Base-by-base conservation (phyloP, 2,888 invertebrate genomes). In the Crocallis elinguaria region DNA sequence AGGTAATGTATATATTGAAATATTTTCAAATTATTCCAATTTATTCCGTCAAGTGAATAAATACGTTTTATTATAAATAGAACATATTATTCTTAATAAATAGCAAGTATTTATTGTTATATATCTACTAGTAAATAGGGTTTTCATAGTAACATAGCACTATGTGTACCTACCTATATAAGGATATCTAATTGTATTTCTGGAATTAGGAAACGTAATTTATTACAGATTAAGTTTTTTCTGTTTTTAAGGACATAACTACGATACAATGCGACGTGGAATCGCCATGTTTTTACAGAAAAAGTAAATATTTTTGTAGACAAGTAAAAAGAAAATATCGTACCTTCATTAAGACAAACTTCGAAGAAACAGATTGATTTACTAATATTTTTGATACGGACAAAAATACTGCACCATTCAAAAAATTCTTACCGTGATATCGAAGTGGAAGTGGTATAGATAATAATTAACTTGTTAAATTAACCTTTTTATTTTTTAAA, bases 131-230 rank as follows among this genome's bases (percentile, higher is more conserved):
- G 42, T 13, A 33, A 42, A 48, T 49, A 49, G 27, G 17, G 17
- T 33, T 48, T 27, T 44, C 33, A 35, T 44, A 54, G 43, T 30
- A n/a, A 32, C 17, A 41, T 45, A 41, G 25, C 44, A 37, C 21
- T 46, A 61, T 54, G 57, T 75, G 72, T 74, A 75, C n/a, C n/a
- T n/a, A n/a, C n/a, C n/a, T n/a, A n/a, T 64, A 77, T 77, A 75
- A 60, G 66, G 70, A 65, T 73, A 71, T 69, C 60, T 67, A 71
- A 45, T 59, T 62, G 62, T 73, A 68, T 60, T 64, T 54, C 35
- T 16, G 13, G 12, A 29, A 25, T 35, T n/a, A 37, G 37, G 9
- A 27, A 1, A 42, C 25, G 2, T 9, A 27, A 8, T 16, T 13
- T 16, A 27, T n/a, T 16, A 21, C 4, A 23, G n/a, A 6, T 17